Evolutionary conservation across 2,113 vertebrate genomes (phyloP), one percentile per base, ranked within the genome.

Genomic region (Hepsetus odoe): DNA sequence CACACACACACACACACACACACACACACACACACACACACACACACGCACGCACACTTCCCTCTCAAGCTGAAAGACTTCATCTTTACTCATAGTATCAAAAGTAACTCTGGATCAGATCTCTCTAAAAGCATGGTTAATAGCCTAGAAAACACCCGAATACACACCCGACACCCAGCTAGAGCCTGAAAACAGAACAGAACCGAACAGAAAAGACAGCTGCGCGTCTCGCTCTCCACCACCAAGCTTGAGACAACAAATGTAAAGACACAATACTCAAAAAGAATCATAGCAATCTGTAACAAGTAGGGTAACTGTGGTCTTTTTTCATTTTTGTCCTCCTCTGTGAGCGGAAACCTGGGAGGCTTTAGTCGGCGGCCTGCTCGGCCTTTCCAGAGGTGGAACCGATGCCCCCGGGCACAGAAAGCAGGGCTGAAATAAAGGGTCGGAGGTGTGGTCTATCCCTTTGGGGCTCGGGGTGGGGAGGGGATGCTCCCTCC

Each of bases 361-460:
- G 88, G 90, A 94, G 92, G 94, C 93, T 92, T 22, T 20, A 93
- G 91, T 90, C 90, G 90, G n/a, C 51, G 64, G 74, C 68, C 71
- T 62, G 32, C 59, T 18, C 32, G 58, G 46, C 26, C 38, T 53
- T 22, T 53, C 80, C 73, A 38, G 6, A 72, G 66, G 65, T 1
- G 24, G 76, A 30, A 69, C 73, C 81, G 13, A n/a, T 42, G 66
- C 65, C 71, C 74, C 75, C 74, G 80, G 69, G 13, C 3, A 5
- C 65, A 38, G n/a, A n/a, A n/a, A n/a, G n/a, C n/a, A n/a, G n/a
- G n/a, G n/a, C n/a, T n/a, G 49, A 75, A 74, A 77, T 80, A 76
- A 74, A 80, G 72, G 30, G n/a, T 77, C 68, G 74, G 51, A 33
- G 66, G 75, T 26, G 9, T 32, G 28, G 38, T 68, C 58, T 71